Evolutionary conservation across 2,797 vertebrate genomes (phyloP).

Genomic region (Odontamblyopus lacepedii): DNA sequence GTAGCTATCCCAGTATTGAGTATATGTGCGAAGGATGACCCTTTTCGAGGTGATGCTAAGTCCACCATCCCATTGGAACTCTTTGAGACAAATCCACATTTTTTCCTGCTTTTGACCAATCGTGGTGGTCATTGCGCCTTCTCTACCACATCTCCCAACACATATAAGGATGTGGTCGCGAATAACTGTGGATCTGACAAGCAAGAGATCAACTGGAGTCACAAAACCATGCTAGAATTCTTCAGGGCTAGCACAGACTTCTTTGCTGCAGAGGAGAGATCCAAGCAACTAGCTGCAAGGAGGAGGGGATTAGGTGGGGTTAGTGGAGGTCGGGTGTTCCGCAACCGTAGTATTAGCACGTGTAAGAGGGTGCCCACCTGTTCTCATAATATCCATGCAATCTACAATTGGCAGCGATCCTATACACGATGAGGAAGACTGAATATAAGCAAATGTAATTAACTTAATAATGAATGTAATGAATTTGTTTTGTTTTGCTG

Average conservation of each 20-base stretch:
- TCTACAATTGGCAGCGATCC: slow-evolving; percentile 86
- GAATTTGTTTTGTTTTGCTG: not conserved
- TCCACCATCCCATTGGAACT: slow-evolving; percentile 81
- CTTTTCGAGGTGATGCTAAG: slow-evolving; percentile 73
- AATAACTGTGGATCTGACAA: slow-evolving; percentile 21
- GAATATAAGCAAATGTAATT: slow-evolving; percentile 29
- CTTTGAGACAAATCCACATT: slow-evolving; percentile 86
- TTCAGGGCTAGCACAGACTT: slow-evolving; percentile 84
- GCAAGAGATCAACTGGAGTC: slow-evolving; percentile 74
- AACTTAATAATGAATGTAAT: not conserved
- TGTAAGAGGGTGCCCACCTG: slow-evolving; percentile 79
- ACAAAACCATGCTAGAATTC: slow-evolving; percentile 81
- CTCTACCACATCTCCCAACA: slow-evolving; percentile 50
- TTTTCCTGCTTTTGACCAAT: slow-evolving; percentile 81
- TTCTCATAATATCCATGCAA: slow-evolving; percentile 84
- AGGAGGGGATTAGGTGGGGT: slow-evolving; percentile 71
- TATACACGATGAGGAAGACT: slow-evolving; percentile 78
- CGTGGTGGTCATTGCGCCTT: slow-evolving; percentile 84
- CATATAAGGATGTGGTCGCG: not conserved
- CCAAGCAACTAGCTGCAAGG: slow-evolving; percentile 73
- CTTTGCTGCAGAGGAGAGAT: slow-evolving; percentile 79
- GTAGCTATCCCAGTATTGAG: slow-evolving; percentile 84
- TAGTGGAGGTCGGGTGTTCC: slow-evolving; percentile 62
- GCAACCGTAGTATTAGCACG: slow-evolving; percentile 78
- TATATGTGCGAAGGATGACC: slow-evolving; percentile 81